Percentiles rank a stretch among this genome's conserved stretches.
These are phyloP conservation scores for Morphnarchus princeps DNA, from an alignment of 2,113 vertebrate species.

Conservation along the genomic window DNA sequence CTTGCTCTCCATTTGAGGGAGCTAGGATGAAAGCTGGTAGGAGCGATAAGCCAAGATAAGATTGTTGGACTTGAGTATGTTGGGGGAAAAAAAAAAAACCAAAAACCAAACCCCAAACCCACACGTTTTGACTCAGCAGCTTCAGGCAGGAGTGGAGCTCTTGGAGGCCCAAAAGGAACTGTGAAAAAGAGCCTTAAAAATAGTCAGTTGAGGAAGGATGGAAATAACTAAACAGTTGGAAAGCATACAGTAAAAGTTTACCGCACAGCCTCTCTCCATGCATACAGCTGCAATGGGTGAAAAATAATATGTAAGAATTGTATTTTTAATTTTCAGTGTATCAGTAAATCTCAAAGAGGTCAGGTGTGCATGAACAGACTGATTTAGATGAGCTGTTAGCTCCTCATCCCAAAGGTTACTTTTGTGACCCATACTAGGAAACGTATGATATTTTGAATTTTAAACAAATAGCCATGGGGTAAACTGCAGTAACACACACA, in stretches of 20 bases:
- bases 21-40: conserved; percentile 3
- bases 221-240: not conserved
- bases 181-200: not conserved
- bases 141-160: conserved; percentile 9
- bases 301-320: not conserved
- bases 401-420: not conserved
- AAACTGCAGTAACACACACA: not conserved
- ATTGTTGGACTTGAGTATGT: not conserved
- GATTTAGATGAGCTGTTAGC: not conserved
- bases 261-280: not conserved
- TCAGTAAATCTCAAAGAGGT: not conserved
- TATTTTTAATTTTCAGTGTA: not conserved
- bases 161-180: not conserved
- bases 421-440: not conserved
- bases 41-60: conserved; percentile 38
- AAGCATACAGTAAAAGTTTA: not conserved
- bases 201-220: not conserved
- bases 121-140: not conserved
- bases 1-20: not conserved
- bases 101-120: too few relatives aligned
- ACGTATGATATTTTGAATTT: not conserved
- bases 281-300: not conserved
- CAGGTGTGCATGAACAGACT: not conserved
- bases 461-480: not conserved
- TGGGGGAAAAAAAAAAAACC: not conserved